These are phyloP conservation scores for Paralichthys olivaceus DNA, from an alignment of 2,113 vertebrate genomes.

Conservation along the genomic window DNA sequence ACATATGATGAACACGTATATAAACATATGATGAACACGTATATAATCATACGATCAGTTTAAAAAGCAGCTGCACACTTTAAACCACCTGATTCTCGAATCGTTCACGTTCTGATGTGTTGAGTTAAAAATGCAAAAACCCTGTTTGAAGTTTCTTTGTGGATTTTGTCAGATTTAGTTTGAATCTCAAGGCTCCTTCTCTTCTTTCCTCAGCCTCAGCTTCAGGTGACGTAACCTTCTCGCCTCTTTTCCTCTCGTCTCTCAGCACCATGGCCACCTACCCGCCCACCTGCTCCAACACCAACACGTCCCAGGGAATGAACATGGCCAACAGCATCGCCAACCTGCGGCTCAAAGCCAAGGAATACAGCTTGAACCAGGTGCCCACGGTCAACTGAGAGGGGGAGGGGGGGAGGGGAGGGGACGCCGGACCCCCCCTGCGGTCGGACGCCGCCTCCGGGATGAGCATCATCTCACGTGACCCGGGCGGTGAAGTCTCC, in stretches of 20 bases:
- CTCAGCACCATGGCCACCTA: conserved; percentile 95
- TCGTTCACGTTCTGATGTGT: neutral
- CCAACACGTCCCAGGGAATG: conserved; percentile 95
- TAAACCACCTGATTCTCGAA: too few relatives aligned
- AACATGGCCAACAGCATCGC: conserved; percentile 99
- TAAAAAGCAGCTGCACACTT: too few relatives aligned
- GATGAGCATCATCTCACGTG: conserved; percentile 25
- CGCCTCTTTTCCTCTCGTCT: conserved; percentile 38
- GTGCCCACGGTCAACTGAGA: conserved; percentile 98
- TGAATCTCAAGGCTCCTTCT: neutral
- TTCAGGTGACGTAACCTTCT: conserved; percentile 48
- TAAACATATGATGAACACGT: too few relatives aligned
- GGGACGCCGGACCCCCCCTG: conserved; percentile 6
- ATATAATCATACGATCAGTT: too few relatives aligned
- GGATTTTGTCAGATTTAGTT: conserved; percentile 16
- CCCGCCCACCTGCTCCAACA: conserved; percentile 93
- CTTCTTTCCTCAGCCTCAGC: conserved; percentile 51
- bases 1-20: too few relatives aligned
- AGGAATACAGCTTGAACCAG: conserved; percentile 99
- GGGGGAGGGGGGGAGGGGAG: conserved; percentile 30
- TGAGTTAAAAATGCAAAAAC: neutral
- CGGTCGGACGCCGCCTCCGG: conserved; percentile 22
- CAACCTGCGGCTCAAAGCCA: conserved; percentile 99
- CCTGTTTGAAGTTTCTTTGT: neutral
- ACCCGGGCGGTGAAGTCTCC: conserved; percentile 32